phyloP scores from a whole-genome alignment of 2,888 invertebrate genomes.

The Unio delphinus region DNA sequence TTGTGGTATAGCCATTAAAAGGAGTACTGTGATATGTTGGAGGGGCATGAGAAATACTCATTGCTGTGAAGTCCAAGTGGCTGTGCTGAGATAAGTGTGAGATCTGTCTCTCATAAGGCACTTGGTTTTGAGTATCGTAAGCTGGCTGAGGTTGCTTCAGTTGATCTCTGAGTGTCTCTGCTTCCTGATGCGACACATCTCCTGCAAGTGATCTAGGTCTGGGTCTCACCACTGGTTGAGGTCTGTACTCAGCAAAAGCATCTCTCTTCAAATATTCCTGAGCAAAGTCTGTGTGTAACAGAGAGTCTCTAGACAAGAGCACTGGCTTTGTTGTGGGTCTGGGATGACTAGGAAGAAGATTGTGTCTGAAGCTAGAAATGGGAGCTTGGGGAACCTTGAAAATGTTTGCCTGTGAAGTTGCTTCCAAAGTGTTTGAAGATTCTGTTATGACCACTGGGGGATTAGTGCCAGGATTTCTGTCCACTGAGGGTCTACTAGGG shows the following conservation, averaged over 20 bases:
- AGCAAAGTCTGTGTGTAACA: constrained; percentile 50
- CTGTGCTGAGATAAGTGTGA: background rate
- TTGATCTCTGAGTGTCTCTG: too few relatives aligned
- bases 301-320: constrained; percentile 41
- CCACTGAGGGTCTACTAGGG: too few relatives aligned
- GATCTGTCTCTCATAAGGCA: constrained; percentile 1
- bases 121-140: too few relatives aligned
- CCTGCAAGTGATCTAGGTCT: too few relatives aligned
- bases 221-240: background rate
- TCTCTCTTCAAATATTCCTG: constrained; percentile 43
- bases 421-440: too few relatives aligned
- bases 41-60: constrained; percentile 6
- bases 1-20: constrained; percentile 11
- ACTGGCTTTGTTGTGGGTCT: constrained; percentile 25
- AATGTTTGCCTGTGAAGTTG: too few relatives aligned
- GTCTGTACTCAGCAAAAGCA: constrained; percentile 10
- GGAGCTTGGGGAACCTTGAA: constrained; percentile 9
- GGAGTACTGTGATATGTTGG: constrained; percentile 32
- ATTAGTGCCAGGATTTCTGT: too few relatives aligned
- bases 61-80: background rate
- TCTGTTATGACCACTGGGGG: too few relatives aligned
- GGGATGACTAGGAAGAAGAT: constrained; percentile 21
- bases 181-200: too few relatives aligned
- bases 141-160: too few relatives aligned
- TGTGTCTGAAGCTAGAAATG: constrained; percentile 31